These are phyloP conservation scores for Neomicropteryx cornuta DNA, from an alignment of 1,140 invertebrate species.

Conservation along the genomic window DNA sequence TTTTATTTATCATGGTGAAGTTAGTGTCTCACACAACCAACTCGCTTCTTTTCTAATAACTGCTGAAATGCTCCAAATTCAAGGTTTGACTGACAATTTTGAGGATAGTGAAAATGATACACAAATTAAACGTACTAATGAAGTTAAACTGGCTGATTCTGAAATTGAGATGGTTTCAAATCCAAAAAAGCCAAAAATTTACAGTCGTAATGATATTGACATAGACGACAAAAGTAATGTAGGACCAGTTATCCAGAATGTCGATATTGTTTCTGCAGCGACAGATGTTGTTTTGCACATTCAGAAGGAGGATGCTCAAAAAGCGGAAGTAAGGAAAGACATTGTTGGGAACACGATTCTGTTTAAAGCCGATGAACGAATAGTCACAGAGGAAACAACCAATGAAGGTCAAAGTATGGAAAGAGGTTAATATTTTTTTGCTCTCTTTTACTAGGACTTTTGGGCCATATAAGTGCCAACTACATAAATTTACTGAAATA, in stretches of 20 bases:
- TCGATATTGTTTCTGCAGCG: neutral
- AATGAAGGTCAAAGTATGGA: no score
- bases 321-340: no score
- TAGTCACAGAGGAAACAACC: no score
- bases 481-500: no score
- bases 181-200: neutral
- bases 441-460: no score
- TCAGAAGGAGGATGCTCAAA: neutral
- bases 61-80: constrained; percentile 78
- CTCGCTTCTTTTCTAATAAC: constrained; percentile 77
- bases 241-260: neutral
- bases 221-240: constrained; percentile 10
- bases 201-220: neutral
- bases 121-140: constrained; percentile 23
- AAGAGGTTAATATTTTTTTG: no score
- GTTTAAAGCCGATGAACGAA: no score
- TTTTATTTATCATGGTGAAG: constrained; percentile 83
- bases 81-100: constrained; percentile 60
- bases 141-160: constrained; percentile 26
- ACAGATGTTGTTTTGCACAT: neutral
- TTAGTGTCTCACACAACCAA: constrained; percentile 82
- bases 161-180: neutral
- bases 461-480: no score
- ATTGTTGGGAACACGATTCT: no score
- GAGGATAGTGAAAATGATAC: constrained; percentile 30